Conservation (phyloP, 2,113 vertebrate species). For the Carassius gibelio region DNA sequence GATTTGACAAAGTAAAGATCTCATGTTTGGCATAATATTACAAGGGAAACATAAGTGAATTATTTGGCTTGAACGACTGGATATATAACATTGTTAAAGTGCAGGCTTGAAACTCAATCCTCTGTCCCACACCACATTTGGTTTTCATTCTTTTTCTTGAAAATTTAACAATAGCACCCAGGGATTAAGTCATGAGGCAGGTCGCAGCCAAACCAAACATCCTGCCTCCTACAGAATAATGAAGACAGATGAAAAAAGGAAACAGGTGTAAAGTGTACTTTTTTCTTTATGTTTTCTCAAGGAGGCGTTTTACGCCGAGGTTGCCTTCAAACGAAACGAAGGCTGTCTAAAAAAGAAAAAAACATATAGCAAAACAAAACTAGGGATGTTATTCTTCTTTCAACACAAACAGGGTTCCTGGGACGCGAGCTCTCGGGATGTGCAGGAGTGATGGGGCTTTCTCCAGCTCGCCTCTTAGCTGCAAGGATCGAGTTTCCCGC, state of each 20-base stretch:
- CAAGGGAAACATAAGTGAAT: constrained; percentile 74
- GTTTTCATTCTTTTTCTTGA: constrained; percentile 75
- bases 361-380: constrained; percentile 33
- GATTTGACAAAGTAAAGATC: constrained; percentile 78
- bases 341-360: constrained; percentile 22
- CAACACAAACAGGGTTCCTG: constrained; percentile 44
- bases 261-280: constrained; percentile 74
- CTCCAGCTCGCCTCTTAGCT: constrained; percentile 36
- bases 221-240: constrained; percentile 71
- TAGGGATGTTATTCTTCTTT: constrained; percentile 42
- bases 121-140: constrained; percentile 66
- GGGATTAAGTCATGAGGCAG: constrained; percentile 76
- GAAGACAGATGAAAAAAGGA: constrained; percentile 72
- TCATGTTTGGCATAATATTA: constrained; percentile 79
- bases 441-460: constrained; percentile 12
- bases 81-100: constrained; percentile 72
- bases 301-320: constrained; percentile 56
- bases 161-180: constrained; percentile 75
- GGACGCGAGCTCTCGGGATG: constrained; percentile 47
- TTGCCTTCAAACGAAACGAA: constrained; percentile 41
- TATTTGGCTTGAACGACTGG: constrained; percentile 70
- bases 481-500: constrained; percentile 41
- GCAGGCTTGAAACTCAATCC: constrained; percentile 69
- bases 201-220: constrained; percentile 77
- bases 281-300: constrained; percentile 41